A percentile compares a stretch with the other conserved stretches of the same genome.
phyloP scores from a whole-genome alignment of 1,140 invertebrate species.

The Zaprionus africanus region DNA sequence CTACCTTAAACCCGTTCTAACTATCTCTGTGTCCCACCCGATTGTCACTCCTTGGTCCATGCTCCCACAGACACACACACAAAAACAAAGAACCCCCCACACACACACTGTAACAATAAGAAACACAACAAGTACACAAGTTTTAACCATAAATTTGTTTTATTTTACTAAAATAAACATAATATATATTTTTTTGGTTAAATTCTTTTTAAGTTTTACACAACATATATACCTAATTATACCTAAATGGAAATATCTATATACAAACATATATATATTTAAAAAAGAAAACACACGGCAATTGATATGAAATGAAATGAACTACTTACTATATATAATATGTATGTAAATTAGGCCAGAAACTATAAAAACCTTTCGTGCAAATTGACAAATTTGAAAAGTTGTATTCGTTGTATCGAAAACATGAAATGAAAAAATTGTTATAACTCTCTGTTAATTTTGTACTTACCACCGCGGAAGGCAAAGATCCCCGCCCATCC shows the following conservation, averaged over 20 bases:
- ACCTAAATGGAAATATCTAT: conserved; percentile 48
- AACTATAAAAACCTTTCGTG: conserved; percentile 22
- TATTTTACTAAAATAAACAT: conserved; percentile 46
- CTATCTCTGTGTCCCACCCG: not conserved
- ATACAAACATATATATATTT: conserved; percentile 64
- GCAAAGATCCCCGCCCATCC: not conserved
- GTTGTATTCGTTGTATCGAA: conserved; percentile 24
- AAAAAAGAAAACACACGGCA: conserved; percentile 30
- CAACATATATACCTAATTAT: conserved; percentile 40
- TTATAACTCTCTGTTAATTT: conserved; percentile 25
- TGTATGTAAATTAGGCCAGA: conserved; percentile 40
- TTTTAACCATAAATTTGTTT: conserved; percentile 59
- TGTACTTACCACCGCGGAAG: conserved; percentile 23
- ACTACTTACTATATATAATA: conserved; percentile 30
- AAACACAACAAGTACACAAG: conserved; percentile 74
- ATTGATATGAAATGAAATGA: conserved; percentile 36
- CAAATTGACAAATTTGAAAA: conserved; percentile 50
- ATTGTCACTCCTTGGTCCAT: conserved; percentile 4
- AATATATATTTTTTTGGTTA: conserved; percentile 69
- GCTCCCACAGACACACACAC: conserved; percentile 22
- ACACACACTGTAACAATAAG: conserved; percentile 46
- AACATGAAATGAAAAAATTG: conserved; percentile 4
- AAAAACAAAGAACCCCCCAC: conserved; percentile 31
- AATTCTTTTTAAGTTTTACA: conserved; percentile 76
- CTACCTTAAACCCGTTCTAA: not conserved